These are phyloP conservation scores for Trissolcus japonicus DNA, from an alignment of 2,888 invertebrate species.

Conservation along the genomic window DNA sequence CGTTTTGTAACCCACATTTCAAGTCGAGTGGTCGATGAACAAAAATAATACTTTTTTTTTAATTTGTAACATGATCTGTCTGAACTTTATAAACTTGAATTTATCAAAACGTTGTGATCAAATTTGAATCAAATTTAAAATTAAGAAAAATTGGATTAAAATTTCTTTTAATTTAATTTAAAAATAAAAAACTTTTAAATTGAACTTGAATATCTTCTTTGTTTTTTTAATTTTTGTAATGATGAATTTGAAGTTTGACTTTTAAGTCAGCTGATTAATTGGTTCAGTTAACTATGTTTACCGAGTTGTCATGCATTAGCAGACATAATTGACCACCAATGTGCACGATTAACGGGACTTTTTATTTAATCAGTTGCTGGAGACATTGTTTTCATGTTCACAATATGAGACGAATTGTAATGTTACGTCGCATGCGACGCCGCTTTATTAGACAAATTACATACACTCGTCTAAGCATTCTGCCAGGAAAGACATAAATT, in stretches of 20 bases:
- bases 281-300: conserved; percentile 44
- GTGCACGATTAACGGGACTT: conserved; percentile 41
- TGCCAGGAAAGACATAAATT: conserved; percentile 16
- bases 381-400: conserved; percentile 50
- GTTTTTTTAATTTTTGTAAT: too few species aligned
- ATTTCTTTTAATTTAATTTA: too few species aligned
- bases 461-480: conserved; percentile 3
- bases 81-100: too few species aligned
- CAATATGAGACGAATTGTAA: conserved; percentile 46
- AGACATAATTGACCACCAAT: conserved; percentile 48
- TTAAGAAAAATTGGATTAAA: too few species aligned
- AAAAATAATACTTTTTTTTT: too few species aligned
- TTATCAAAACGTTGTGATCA: too few species aligned
- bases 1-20: conserved; percentile 23
- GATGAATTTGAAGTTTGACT: too few species aligned
- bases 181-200: too few species aligned
- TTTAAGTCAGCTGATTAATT: background rate
- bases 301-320: conserved; percentile 52
- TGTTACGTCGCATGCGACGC: conserved; percentile 46
- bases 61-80: too few species aligned
- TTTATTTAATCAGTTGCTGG: conserved; percentile 36
- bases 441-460: conserved; percentile 45
- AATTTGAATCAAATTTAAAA: too few species aligned
- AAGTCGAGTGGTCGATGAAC: too few species aligned
- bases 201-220: too few species aligned